Base-by-base conservation (phyloP, 2,113 vertebrate species). In the Scopus umbretta region DNA sequence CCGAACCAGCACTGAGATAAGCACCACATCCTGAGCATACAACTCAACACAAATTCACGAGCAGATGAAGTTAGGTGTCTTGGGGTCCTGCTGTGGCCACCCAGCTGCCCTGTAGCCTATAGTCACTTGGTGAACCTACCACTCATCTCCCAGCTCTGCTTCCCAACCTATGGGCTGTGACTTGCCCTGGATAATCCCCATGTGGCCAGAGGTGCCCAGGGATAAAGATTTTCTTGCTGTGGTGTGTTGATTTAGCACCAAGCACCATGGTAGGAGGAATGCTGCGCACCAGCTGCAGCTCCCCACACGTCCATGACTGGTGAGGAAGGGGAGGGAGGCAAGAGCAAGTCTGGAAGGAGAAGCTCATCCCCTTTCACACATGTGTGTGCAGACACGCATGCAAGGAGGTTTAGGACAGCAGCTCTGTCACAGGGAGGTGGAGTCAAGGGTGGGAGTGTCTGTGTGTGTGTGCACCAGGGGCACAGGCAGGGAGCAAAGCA, bases 251-350 rank as follows among this genome's bases (percentile, higher is more conserved):
- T 45, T 38, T 27, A 73, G 49, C 49, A 23, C 20, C 11, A 26
- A 74, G n/a, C 22, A 15, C 52, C 4, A 1, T 15, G 15, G 25
- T 10, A 36, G 40, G 47, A 66, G 40, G 47, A 36, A 14, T 62
- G 52, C 36, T 67, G 53, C 0, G 2, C 47, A 40, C 40, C 36
- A 80, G 29, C 62, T 27, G 70, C 32, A n/a, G 23, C 36, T 87
- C 30, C 15, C 0, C 2, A 2, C 0, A 0, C 22, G 16, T 10
- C 43, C 4, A 0, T 16, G 30, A 2, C 18, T n/a, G 43, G 7
- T 7, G 16, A 65, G 56, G 56, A 67, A 68, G 18, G 11, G 32
- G 42, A 38, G 32, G 53, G 19, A 56, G 19, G 47, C 30, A 75
- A 42, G 7, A 75, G 27, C 34, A 40, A 58, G 52, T 53, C 62